Base-by-base conservation (phyloP, 2,113 vertebrate genomes). In the Proteles cristata region DNA sequence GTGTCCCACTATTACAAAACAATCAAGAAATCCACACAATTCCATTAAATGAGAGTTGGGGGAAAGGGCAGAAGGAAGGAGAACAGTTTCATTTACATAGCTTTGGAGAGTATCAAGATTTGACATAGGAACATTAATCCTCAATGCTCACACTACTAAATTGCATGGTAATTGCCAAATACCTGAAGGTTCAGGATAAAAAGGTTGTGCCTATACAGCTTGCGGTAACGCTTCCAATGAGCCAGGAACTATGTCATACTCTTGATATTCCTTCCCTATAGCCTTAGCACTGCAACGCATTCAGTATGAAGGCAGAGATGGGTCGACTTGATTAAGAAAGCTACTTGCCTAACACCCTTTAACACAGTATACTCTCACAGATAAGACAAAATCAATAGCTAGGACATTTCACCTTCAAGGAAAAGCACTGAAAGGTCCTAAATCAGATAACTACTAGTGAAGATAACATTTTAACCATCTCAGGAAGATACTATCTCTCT, bases 1-100 rank as follows among this genome's bases (percentile, higher is more conserved):
- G 99, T 99, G 98, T 99, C 99, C 99, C 99, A 99, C 99, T 99
- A 97, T 98, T 87, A 69, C 1, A 95, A 98, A 94, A 97, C 28
- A 98, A 95, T 86, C 61, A 96, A 96, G 50, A 94, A 94, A 97
- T 50, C 50, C 84, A 97, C 92, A 96, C 84, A 93, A 94, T 88
- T 94, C 25, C 80, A 88, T 98, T 97, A 97, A 82, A 74, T 16
- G 77, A 90, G 26, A 88, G 35, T 85, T 73, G 63, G 48, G 12
- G 77, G 4, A 83, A 93, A 83, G 68, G 35, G 19, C 5, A 92
- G 26, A 50, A 94, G 23, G 12, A 74, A 31, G 33, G 73, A 76
- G 43, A 86, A 65, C 1, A 79, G n/a, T 77, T 83, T 69, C 28
- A n/a, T 87, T 97, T 74, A 71, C 28, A 33, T 25, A 88, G 58